These are phyloP conservation scores for Saxidomus purpurata DNA, from an alignment of 1,140 invertebrate genomes.

Conservation along the genomic window DNA sequence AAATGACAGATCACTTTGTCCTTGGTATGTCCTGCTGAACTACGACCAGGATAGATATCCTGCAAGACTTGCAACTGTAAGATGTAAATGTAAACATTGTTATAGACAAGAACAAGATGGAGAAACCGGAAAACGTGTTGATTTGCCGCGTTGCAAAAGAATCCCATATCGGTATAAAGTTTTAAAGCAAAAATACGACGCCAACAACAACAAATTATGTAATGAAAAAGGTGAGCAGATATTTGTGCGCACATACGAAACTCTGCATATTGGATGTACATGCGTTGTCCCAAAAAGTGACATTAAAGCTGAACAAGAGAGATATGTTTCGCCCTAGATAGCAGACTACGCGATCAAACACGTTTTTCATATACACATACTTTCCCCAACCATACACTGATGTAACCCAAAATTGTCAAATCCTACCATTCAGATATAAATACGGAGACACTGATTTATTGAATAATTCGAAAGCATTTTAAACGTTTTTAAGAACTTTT, in stretches of 20 bases:
- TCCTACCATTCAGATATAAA: too few relatives aligned
- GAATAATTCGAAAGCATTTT: too few relatives aligned
- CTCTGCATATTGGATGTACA: neutral
- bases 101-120: neutral
- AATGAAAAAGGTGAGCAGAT: neutral
- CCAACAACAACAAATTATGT: neutral
- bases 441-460: too few relatives aligned
- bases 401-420: too few relatives aligned
- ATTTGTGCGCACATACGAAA: neutral
- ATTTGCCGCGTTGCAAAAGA: neutral
- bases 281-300: neutral
- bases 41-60: neutral
- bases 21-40: neutral
- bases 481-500: too few relatives aligned
- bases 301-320: neutral
- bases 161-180: conserved; percentile 8
- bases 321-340: neutral
- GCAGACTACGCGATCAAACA: too few relatives aligned
- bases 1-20: neutral
- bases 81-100: neutral
- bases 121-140: neutral
- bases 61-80: neutral
- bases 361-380: too few relatives aligned
- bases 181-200: conserved; percentile 1
- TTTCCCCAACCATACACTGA: too few relatives aligned